Base-by-base conservation (phyloP, 23 tunicate genomes). In the Diplosoma virens region DNA sequence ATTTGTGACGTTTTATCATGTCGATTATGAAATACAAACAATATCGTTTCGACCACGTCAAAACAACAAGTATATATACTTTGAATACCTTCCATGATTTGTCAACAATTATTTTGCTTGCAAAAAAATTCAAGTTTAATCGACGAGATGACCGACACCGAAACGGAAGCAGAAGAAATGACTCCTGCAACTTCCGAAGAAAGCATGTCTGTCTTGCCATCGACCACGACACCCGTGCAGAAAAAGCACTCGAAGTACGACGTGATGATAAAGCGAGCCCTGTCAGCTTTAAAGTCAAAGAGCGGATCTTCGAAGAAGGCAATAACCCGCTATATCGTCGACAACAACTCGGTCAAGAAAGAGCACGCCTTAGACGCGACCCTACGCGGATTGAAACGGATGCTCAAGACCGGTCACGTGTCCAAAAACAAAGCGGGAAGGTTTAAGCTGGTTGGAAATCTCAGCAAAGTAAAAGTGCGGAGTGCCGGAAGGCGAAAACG, bases 141-240 rank as follows among this genome's bases (percentile, higher is more conserved):
- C n/a, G n/a, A n/a, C n/a, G 23, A 55, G 9, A 63, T 63, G 69
- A 37, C 74, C 18, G 74, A 67, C 22, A 67, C 74, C 3, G 74
- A 67, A 67, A 87, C 86, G 70, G 95, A 81, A 66, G 58, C 87
- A 6, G 88, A 82, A 59, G 96, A 89, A 34, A 82, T 89, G 96
- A 89, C 96, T 37, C 96, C 96, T 33, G 88, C 86, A 27, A 89
- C 88, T 28, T 87, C 95, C 59, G 95, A 87, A 66, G 95, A 87
- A 46, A 87, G 85, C 48, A 79, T 87, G 36, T 83, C 95, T 16
- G 7, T 14, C 6, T 83, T 76, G 37, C 87, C 87, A 26, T 69
- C 87, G 29, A 82, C 82, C 33, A 41, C 68, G 7, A 20, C 77
- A 58, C 67, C 67, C 3, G 33, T 41, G 3, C 74, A 74, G 37